Conservation (phyloP, 23 tunicate species). For the Styela clava region DNA sequence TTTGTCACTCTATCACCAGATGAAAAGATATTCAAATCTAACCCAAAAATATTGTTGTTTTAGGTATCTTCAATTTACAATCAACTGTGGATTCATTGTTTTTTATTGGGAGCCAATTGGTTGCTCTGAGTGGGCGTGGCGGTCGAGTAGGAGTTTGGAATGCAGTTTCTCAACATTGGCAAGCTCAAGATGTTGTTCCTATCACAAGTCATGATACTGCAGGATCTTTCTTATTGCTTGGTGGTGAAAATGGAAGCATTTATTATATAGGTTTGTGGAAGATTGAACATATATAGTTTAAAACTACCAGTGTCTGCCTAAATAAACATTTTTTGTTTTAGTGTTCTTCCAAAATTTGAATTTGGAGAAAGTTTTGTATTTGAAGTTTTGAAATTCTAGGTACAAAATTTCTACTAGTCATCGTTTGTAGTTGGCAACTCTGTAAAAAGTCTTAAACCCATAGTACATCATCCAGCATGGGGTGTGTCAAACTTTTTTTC, state of each 20-base stretch:
- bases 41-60: no score
- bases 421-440: no score
- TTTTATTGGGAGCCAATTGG: conserved; percentile 93
- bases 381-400: no score
- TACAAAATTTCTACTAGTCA: no score
- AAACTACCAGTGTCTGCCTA: no score
- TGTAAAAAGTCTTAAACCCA: no score
- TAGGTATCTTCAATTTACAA: conserved; percentile 72
- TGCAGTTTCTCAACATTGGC: conserved; percentile 98
- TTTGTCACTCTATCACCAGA: no score
- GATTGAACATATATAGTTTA: no score
- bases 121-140: conserved; percentile 45
- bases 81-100: conserved; percentile 64
- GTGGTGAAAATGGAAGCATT: conserved; percentile 81
- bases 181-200: conserved; percentile 74
- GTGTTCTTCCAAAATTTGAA: no score
- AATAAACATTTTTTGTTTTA: not conserved
- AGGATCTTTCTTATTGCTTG: conserved; percentile 74
- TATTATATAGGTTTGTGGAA: conserved; percentile 61
- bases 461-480: no score
- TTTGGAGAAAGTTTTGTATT: not conserved
- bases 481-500: no score
- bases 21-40: no score
- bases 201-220: conserved; percentile 93
- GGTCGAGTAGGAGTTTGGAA: conserved; percentile 96